A percentile compares a stretch with the other conserved stretches of the same genome.
phyloP scores from a whole-genome alignment of 1,140 invertebrate genomes.

The Cydia splendana region DNA sequence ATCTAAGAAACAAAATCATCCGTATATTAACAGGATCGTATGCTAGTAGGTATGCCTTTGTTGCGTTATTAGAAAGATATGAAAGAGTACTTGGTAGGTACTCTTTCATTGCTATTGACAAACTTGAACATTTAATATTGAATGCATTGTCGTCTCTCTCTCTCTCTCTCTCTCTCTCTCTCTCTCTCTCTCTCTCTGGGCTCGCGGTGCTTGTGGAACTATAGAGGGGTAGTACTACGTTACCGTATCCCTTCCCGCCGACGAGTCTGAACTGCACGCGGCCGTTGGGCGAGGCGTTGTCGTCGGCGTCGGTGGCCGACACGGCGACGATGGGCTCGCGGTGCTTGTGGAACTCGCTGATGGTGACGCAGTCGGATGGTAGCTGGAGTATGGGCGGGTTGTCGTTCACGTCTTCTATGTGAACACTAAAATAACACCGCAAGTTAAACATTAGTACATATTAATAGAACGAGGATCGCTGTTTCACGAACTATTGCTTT shows the following conservation, averaged over 20 bases:
- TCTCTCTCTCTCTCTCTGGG: conserved; percentile 52
- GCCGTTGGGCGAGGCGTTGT: conserved; percentile 89
- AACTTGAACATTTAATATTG: too few species aligned
- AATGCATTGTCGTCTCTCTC: too few species aligned
- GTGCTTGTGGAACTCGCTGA: conserved; percentile 94
- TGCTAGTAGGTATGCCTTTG: background rate
- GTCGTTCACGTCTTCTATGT: conserved; percentile 92
- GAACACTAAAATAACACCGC: conserved; percentile 67
- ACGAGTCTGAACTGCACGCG: conserved; percentile 86
- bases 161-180: too few species aligned
- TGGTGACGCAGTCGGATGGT: conserved; percentile 85
- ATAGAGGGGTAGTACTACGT: background rate
- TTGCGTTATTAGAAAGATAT: too few species aligned
- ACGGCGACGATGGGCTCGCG: conserved; percentile 87
- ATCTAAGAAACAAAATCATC: conserved; percentile 73
- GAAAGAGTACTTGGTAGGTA: too few species aligned
- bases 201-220: conserved; percentile 92
- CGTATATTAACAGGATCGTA: conserved; percentile 11
- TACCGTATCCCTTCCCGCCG: conserved; percentile 88
- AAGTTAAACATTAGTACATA: background rate
- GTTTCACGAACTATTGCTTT: too few species aligned
- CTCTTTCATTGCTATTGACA: too few species aligned
- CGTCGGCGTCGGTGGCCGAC: conserved; percentile 90
- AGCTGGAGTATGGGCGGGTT: conserved; percentile 87
- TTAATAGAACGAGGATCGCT: background rate